These are phyloP conservation scores for Arrhopalites spinosus DNA, from an alignment of 2,888 invertebrate species.

Conservation along the genomic window DNA sequence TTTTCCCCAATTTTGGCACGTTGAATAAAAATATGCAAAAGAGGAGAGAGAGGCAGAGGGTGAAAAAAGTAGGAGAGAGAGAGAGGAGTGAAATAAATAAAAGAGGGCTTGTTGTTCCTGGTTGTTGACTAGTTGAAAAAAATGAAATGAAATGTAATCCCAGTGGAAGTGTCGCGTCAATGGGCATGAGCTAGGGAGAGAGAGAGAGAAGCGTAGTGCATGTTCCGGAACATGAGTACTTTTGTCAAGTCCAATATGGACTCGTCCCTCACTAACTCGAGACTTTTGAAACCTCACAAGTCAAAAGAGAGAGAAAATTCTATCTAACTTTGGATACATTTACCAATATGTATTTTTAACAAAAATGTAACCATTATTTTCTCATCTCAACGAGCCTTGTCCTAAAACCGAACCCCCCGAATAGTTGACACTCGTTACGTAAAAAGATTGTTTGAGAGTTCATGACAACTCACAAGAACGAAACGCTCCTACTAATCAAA, in stretches of 20 bases:
- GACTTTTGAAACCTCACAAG: slow-evolving; percentile 16
- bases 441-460: slow-evolving; percentile 25
- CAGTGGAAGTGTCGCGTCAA: slow-evolving; percentile 38
- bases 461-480: slow-evolving; percentile 38
- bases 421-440: slow-evolving; percentile 44
- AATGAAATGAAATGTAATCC: slow-evolving; percentile 36
- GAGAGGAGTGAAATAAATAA: slow-evolving; percentile 9
- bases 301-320: too few relatives aligned
- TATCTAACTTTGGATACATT: not conserved
- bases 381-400: slow-evolving; percentile 13
- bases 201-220: slow-evolving; percentile 40
- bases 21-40: slow-evolving; percentile 2
- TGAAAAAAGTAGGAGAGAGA: not conserved
- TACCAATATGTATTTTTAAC: not conserved
- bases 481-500: slow-evolving; percentile 47
- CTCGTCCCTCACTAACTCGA: slow-evolving; percentile 21
- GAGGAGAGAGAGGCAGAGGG: not conserved
- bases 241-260: slow-evolving; percentile 26
- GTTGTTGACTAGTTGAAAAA: slow-evolving; percentile 36
- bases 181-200: slow-evolving; percentile 37
- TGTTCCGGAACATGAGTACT: slow-evolving; percentile 55
- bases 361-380: too few relatives aligned
- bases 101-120: slow-evolving; percentile 33
- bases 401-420: slow-evolving; percentile 51
- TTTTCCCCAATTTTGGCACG: slow-evolving; percentile 5